Evolutionary conservation across 2,797 vertebrate genomes (phyloP), one percentile per base, ranked within the genome.

Genomic region (Podargus strigoides): DNA sequence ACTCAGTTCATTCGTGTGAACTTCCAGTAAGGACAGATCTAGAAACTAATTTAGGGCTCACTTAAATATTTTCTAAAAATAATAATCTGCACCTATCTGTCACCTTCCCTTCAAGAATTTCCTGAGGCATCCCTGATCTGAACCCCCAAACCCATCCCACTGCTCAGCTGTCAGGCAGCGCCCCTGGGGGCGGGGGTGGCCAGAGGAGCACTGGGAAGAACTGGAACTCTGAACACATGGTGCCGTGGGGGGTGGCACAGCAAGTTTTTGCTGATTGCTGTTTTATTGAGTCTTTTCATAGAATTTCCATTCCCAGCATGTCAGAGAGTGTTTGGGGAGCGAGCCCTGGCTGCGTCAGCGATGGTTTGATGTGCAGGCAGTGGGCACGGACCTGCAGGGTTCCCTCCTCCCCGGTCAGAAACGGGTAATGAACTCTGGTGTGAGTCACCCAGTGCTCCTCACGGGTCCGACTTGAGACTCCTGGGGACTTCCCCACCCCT

Each of bases 61-160:
- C 46, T 94, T 85, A 92, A 96, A 66, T 86, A 37, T 80, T 78
- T 89, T 89, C 93, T 89, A 94, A 95, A 95, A 95, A 91, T 95
- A 94, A 60, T 37, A 4, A 20, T 9, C 73, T 28, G 47, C 30
- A 2, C 13, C 53, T 86, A 26, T 4, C 49, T 53, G 1, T 42
- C 47, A 14, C 72, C 78, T 93, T 87, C 64, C 72, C 58, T 72
- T 87, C 84, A 89, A 30, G 74, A n/a, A 5, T 90, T 79, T 87
- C 88, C 41, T 62, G 12, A 52, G 23, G 49, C 56, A 15, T 70
- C 41, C 32, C 56, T 79, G n/a, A 3, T 49, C 60, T 42, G 62
- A 60, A 27, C 26, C 83, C 90, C 59, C 63, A 81, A 69, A 37
- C 77, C 92, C 90, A 37, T 34, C n/a, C n/a, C n/a, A n/a, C n/a